Conservation (phyloP, 2,888 invertebrate species). For the Bhutanitis thaidina region DNA sequence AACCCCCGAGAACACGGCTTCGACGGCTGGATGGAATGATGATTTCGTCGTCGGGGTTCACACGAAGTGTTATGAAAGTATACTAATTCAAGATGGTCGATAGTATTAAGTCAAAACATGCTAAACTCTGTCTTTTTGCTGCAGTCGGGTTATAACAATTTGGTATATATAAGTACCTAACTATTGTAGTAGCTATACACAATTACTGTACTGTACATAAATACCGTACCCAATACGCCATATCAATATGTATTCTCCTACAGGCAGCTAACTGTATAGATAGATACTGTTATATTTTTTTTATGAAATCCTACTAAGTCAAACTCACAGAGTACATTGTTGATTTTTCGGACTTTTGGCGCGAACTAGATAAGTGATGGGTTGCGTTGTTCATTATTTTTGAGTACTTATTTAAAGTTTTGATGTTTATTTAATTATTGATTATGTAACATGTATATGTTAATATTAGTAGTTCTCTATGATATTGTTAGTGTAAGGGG, state of each 20-base stretch:
- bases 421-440: no score
- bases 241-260: slow-evolving; percentile 19
- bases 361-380: no score
- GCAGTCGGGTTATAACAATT: slow-evolving; percentile 62
- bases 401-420: no score
- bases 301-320: no score
- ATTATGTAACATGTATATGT: no score
- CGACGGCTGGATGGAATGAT: slow-evolving; percentile 80
- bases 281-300: no score
- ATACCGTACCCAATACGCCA: slow-evolving; percentile 32
- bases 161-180: slow-evolving; percentile 47
- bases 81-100: slow-evolving; percentile 49
- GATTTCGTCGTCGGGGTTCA: slow-evolving; percentile 74
- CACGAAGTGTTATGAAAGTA: slow-evolving; percentile 64
- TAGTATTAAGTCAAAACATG: slow-evolving; percentile 33
- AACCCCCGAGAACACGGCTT: slow-evolving; percentile 78
- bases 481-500: no score
- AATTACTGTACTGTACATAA: slow-evolving; percentile 10
- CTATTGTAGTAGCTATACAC: slow-evolving; percentile 20
- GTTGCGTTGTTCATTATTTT: no score
- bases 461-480: no score
- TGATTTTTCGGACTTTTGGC: no score
- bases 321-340: no score
- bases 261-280: slow-evolving; percentile 16
- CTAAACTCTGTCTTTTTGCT: slow-evolving; percentile 40